Conservation (phyloP, 2,797 vertebrate genomes). For the Dromococcyx pavoninus region DNA sequence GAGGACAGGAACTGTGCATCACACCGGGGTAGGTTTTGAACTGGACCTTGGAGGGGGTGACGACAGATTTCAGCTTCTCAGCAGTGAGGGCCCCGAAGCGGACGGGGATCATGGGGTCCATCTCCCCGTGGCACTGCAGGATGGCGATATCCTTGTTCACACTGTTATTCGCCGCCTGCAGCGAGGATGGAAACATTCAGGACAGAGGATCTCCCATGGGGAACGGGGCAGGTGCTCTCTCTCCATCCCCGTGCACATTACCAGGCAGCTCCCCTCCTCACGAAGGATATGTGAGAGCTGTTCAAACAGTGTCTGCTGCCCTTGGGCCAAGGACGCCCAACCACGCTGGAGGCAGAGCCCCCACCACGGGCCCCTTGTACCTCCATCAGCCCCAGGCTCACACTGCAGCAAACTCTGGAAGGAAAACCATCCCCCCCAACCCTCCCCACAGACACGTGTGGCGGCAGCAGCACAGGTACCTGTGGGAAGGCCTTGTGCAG, state of each 20-base stretch:
- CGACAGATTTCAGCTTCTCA: slow-evolving; percentile 87
- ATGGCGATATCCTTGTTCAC: slow-evolving; percentile 89
- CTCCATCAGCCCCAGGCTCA: not conserved
- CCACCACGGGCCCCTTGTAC: fast-evolving
- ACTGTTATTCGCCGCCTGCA: slow-evolving; percentile 76
- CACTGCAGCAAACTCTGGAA: fast-evolving
- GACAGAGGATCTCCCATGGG: not conserved
- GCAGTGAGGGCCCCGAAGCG: slow-evolving; percentile 89
- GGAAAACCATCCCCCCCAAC: fast-evolving
- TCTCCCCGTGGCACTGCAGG: slow-evolving; percentile 94
- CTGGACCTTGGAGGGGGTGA: slow-evolving; percentile 85
- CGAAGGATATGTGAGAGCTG: not conserved
- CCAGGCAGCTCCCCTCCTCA: not conserved
- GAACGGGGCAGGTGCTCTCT: fast-evolving
- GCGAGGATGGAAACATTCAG: not conserved
- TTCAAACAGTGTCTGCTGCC: not conserved
- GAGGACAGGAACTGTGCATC: slow-evolving; percentile 89
- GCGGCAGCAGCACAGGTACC: slow-evolving; percentile 56
- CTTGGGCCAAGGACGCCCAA: not conserved
- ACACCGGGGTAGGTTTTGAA: slow-evolving; percentile 90
- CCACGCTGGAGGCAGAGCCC: not conserved
- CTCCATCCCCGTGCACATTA: fast-evolving
- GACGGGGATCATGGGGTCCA: slow-evolving; percentile 89
- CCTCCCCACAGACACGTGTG: fast-evolving
- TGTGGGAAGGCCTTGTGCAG: slow-evolving; percentile 92